phyloP scores from a whole-genome alignment of 2,113 vertebrate species.

The Pleuronectes platessa region DNA sequence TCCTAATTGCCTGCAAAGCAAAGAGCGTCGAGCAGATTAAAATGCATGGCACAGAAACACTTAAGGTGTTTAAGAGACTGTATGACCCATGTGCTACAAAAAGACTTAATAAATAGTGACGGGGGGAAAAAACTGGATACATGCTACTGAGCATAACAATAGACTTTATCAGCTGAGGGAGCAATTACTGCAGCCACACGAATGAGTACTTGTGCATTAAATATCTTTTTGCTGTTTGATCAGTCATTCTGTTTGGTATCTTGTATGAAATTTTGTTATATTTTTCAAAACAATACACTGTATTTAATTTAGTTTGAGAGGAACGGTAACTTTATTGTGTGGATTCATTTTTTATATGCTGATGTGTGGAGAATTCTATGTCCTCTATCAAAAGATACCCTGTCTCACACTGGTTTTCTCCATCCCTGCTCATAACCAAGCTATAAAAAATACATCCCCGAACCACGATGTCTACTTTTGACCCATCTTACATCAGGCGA shows the following conservation, averaged over 20 bases:
- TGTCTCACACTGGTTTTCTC: slow-evolving; percentile 10
- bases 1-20: slow-evolving; percentile 58
- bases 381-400: slow-evolving; percentile 4
- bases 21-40: slow-evolving; percentile 19
- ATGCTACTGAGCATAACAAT: slow-evolving; percentile 13
- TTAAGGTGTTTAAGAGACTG: slow-evolving; percentile 43
- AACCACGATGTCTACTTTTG: slow-evolving; percentile 44
- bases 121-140: not conserved
- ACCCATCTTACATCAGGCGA: slow-evolving; percentile 51
- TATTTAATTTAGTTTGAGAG: slow-evolving; percentile 15
- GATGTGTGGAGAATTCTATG: slow-evolving; percentile 17
- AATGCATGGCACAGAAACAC: slow-evolving; percentile 49
- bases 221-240: slow-evolving; percentile 50
- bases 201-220: slow-evolving; percentile 16
- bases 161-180: slow-evolving; percentile 23
- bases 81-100: slow-evolving; percentile 19
- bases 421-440: slow-evolving; percentile 29
- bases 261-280: not conserved
- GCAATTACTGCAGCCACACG: slow-evolving; percentile 6
- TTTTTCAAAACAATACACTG: not conserved
- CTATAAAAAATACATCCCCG: slow-evolving; percentile 58
- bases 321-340: not conserved
- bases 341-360: not conserved
- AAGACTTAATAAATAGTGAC: not conserved
- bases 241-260: slow-evolving; percentile 55